phyloP scores from a whole-genome alignment of 1,140 invertebrate genomes.

The Leptinotarsa lineolata region DNA sequence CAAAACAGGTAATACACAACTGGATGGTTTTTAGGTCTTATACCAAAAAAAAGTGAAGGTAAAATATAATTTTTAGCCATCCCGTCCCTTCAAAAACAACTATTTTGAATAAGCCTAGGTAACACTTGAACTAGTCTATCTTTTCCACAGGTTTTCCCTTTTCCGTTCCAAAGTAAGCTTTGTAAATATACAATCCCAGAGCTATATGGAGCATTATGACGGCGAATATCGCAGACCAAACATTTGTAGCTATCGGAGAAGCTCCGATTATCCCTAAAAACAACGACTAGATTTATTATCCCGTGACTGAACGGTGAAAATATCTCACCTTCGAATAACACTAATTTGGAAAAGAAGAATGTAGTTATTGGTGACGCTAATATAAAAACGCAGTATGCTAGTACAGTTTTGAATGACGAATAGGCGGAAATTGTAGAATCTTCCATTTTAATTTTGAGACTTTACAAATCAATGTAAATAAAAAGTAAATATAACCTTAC shows the following conservation, averaged over 20 bases:
- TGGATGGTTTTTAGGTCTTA: too few species aligned
- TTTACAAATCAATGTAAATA: background rate
- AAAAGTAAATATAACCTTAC: conserved; percentile 7
- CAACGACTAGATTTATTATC: conserved; percentile 6
- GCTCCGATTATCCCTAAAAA: conserved; percentile 61
- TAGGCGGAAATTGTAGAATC: background rate
- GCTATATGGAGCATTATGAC: conserved; percentile 73
- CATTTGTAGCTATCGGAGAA: conserved; percentile 68
- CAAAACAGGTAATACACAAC: too few species aligned
- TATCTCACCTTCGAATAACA: conserved; percentile 62
- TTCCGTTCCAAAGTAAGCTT: conserved; percentile 67
- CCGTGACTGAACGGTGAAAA: background rate
- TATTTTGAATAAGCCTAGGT: too few species aligned
- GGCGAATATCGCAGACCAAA: conserved; percentile 73
- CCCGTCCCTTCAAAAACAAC: too few species aligned
- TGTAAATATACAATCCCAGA: conserved; percentile 76
- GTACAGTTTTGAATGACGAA: conserved; percentile 65
- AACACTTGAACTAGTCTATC: conserved; percentile 41
- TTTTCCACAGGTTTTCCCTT: conserved; percentile 48
- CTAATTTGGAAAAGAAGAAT: conserved; percentile 64
- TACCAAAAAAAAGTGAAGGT: too few species aligned
- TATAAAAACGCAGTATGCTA: conserved; percentile 67
- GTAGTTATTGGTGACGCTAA: conserved; percentile 65
- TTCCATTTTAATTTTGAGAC: background rate
- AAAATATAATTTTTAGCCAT: too few species aligned